These are phyloP conservation scores for Brachionus paranguensis DNA, from an alignment of 1,140 invertebrate species.

Conservation along the genomic window DNA sequence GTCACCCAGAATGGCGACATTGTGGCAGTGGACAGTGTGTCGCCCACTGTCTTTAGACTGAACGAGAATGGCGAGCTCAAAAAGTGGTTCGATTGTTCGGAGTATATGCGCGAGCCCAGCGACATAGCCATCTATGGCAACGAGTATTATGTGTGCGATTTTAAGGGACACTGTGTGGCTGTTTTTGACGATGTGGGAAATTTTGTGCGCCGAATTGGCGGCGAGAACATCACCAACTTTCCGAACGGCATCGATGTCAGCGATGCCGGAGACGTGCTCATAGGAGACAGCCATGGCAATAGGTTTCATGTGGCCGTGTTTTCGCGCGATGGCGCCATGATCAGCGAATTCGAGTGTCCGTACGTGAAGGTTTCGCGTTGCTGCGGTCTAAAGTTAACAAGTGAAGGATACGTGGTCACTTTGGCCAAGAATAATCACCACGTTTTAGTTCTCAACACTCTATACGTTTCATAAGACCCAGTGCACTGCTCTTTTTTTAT, in stretches of 20 bases:
- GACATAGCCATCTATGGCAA: conserved; percentile 89
- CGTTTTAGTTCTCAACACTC: conserved; percentile 71
- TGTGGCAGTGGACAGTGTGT: conserved; percentile 91
- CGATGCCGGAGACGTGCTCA: conserved; percentile 82
- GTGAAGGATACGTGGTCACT: conserved; percentile 89
- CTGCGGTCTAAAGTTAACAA: conserved; percentile 91
- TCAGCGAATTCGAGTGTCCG: conserved; percentile 90
- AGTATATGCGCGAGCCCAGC: conserved; percentile 91
- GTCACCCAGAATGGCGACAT: conserved; percentile 83
- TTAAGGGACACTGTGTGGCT: conserved; percentile 92
- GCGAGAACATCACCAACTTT: conserved; percentile 88
- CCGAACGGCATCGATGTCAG: conserved; percentile 96
- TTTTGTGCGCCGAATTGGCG: conserved; percentile 83
- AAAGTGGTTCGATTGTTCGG: conserved; percentile 91
- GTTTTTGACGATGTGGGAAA: conserved; percentile 85
- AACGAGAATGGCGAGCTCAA: conserved; percentile 79
- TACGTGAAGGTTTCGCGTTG: conserved; percentile 93
- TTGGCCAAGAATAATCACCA: conserved; percentile 97
- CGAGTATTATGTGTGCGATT: conserved; percentile 94
- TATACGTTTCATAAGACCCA: conserved; percentile 14
- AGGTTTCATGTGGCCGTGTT: conserved; percentile 92
- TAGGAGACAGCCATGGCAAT: conserved; percentile 94
- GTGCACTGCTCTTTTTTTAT: conserved; percentile 1
- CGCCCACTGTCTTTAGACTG: conserved; percentile 89
- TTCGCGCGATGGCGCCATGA: conserved; percentile 70